These are phyloP conservation scores for Paracanthobrama guichenoti DNA, from an alignment of 2,113 vertebrate genomes.

Conservation along the genomic window DNA sequence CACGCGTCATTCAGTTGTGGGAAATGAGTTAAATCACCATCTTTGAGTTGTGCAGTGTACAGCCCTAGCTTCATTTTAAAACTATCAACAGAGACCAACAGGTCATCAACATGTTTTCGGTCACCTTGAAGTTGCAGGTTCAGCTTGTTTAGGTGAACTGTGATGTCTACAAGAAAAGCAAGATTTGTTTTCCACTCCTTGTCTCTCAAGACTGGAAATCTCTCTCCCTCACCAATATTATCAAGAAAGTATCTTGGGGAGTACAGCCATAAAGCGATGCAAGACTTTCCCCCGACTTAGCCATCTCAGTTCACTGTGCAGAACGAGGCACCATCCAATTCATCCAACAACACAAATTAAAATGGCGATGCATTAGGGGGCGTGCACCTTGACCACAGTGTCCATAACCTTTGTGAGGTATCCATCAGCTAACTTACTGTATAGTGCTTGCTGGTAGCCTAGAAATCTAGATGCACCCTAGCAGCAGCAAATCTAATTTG, in stretches of 20 bases:
- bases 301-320: no score
- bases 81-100: not conserved
- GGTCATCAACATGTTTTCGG: not conserved
- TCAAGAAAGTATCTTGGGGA: not conserved
- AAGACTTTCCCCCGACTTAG: not conserved
- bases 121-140: not conserved
- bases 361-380: not conserved
- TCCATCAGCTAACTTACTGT: not conserved
- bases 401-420: not conserved
- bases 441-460: not conserved
- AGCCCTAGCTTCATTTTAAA: not conserved
- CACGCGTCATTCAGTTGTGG: no score
- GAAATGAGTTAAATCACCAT: no score
- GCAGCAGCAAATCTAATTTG: no score
- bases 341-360: not conserved
- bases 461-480: no score
- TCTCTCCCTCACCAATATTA: not conserved
- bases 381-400: not conserved
- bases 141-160: not conserved
- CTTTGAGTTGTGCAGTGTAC: no score
- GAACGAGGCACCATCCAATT: not conserved
- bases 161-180: not conserved
- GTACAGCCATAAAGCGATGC: not conserved
- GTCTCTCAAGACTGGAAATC: not conserved
- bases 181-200: not conserved